phyloP scores from a whole-genome alignment of 1,140 invertebrate genomes.

The Gryon sp. region DNA sequence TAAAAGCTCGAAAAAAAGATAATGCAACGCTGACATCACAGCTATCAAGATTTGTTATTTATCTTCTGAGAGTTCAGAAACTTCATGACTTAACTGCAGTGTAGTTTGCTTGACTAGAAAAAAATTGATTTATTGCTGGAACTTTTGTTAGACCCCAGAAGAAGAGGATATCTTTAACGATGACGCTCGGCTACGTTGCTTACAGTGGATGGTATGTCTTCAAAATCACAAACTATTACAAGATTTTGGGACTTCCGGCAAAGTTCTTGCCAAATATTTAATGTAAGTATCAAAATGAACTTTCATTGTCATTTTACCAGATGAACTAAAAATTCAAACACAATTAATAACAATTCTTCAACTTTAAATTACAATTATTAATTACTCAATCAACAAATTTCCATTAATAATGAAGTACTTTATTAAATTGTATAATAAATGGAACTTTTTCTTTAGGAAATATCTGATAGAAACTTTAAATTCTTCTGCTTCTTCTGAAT shows the following conservation, averaged over 20 bases:
- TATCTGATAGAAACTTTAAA: constrained; percentile 62
- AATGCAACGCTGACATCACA: not conserved
- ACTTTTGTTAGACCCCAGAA: constrained; percentile 68
- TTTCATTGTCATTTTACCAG: constrained; percentile 3
- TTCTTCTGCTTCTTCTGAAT: constrained; percentile 69
- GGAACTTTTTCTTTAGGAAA: too few relatives aligned
- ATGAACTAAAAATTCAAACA: too few relatives aligned
- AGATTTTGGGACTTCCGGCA: constrained; percentile 70
- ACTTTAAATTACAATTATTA: too few relatives aligned
- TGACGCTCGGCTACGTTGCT: constrained; percentile 73
- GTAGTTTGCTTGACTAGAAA: not conserved
- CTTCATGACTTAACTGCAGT: not conserved
- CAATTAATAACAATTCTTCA: not conserved
- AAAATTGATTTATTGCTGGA: constrained; percentile 8
- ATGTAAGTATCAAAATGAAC: constrained; percentile 68
- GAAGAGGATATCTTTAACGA: constrained; percentile 69
- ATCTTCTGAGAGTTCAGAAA: not conserved
- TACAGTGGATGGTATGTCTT: constrained; percentile 73
- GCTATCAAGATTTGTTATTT: not conserved
- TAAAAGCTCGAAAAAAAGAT: not conserved
- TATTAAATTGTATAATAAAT: too few relatives aligned
- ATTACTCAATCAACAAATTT: too few relatives aligned
- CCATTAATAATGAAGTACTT: too few relatives aligned
- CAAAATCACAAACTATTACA: constrained; percentile 71
- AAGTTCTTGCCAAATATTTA: constrained; percentile 71